Evolutionary conservation across 2,113 vertebrate genomes (phyloP).

Genomic region (Orthochromis indermauri): DNA sequence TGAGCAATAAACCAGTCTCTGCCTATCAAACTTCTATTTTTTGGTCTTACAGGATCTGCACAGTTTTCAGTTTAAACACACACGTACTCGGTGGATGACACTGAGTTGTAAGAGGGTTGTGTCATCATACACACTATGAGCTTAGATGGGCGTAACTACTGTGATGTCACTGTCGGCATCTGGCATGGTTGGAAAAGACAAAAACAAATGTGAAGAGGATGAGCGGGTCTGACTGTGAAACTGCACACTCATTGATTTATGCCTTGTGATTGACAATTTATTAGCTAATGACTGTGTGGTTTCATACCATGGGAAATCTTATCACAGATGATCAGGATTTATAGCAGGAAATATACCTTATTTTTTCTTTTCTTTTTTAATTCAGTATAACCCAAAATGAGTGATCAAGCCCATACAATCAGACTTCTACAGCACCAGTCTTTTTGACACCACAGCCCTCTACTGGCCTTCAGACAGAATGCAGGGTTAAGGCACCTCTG

Average conservation of each 20-base stretch:
- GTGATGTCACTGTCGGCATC: neutral
- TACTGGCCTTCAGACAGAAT: neutral
- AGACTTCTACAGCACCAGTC: neutral
- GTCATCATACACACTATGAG: neutral
- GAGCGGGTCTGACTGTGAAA: neutral
- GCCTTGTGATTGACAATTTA: neutral
- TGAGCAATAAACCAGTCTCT: neutral
- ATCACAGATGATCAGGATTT: neutral
- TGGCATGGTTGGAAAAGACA: neutral
- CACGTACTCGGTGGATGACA: neutral
- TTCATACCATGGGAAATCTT: neutral
- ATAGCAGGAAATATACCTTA: neutral
- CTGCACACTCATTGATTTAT: neutral
- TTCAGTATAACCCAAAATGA: neutral
- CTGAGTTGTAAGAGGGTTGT: neutral
- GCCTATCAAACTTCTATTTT: neutral
- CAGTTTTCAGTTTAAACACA: neutral
- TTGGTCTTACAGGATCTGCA: neutral
- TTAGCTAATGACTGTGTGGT: neutral
- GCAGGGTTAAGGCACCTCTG: neutral
- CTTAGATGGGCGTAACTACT: neutral
- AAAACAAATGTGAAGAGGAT: neutral
- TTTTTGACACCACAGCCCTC: neutral
- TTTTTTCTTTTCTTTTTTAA: accelerated
- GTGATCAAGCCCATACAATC: neutral